A percentile compares a stretch with the other conserved stretches of the same genome.
phyloP scores from a whole-genome alignment of 1,140 invertebrate species.

The Lucilia cuprina region DNA sequence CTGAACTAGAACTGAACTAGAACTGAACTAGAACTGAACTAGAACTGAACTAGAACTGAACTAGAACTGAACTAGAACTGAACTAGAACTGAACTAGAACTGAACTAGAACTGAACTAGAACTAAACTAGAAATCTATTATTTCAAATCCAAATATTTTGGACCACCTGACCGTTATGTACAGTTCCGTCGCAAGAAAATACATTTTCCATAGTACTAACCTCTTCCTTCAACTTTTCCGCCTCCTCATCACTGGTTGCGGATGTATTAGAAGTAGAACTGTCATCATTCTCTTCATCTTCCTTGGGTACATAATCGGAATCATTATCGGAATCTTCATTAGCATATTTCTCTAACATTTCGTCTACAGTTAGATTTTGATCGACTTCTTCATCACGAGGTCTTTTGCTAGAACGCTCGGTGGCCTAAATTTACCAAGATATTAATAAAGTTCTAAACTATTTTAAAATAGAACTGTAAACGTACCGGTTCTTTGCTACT shows the following conservation, averaged over 20 bases:
- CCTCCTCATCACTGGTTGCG: constrained; percentile 35
- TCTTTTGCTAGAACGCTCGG: constrained; percentile 42
- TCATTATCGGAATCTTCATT: constrained; percentile 57
- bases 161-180: too few species aligned
- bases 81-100: too few species aligned
- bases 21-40: too few species aligned
- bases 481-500: neutral
- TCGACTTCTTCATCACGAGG: constrained; percentile 39
- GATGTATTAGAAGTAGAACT: constrained; percentile 42
- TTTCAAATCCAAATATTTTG: too few species aligned
- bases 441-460: too few species aligned
- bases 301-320: constrained; percentile 53
- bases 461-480: too few species aligned
- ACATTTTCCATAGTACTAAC: neutral
- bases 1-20: too few species aligned
- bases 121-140: too few species aligned
- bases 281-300: constrained; percentile 38
- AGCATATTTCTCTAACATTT: constrained; percentile 55
- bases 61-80: too few species aligned
- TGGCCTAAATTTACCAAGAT: neutral
- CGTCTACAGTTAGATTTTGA: constrained; percentile 47
- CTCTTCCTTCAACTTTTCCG: constrained; percentile 30
- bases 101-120: too few species aligned
- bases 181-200: too few species aligned
- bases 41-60: too few species aligned